Evolutionary conservation across 2,113 vertebrate genomes (phyloP).

Genomic region (Percopsis transmontana): DNA sequence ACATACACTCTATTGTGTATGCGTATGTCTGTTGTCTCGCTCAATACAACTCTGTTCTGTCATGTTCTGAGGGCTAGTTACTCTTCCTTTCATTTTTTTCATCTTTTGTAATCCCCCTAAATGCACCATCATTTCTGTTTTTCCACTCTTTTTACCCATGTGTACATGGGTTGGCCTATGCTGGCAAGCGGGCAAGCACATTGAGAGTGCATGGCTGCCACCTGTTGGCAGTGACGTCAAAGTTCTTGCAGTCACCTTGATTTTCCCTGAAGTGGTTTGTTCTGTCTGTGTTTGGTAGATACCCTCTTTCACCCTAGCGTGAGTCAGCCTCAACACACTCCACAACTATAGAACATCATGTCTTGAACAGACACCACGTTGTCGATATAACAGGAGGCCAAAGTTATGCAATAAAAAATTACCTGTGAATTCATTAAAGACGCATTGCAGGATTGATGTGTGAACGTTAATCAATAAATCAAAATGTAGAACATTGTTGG

Average conservation of each 20-base stretch:
- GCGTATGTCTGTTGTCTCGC: too few relatives aligned
- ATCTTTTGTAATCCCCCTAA: too few relatives aligned
- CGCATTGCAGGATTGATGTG: too few relatives aligned
- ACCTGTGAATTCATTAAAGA: background rate
- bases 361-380: background rate
- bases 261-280: conserved; percentile 33
- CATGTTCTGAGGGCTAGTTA: too few relatives aligned
- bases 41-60: too few relatives aligned
- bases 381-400: background rate
- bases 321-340: background rate
- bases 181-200: background rate
- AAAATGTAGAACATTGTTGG: background rate
- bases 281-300: conserved; percentile 28
- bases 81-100: too few relatives aligned
- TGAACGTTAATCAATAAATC: conserved; percentile 19
- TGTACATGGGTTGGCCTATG: too few relatives aligned
- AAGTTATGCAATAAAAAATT: conserved; percentile 7
- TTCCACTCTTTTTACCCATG: too few relatives aligned
- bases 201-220: conserved; percentile 43
- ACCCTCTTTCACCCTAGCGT: too few relatives aligned
- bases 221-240: conserved; percentile 58
- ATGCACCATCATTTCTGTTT: too few relatives aligned
- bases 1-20: too few relatives aligned
- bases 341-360: background rate
- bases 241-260: conserved; percentile 60